phyloP scores from a whole-genome alignment of 2,888 invertebrate genomes.

The Epirrhoe alternata region DNA sequence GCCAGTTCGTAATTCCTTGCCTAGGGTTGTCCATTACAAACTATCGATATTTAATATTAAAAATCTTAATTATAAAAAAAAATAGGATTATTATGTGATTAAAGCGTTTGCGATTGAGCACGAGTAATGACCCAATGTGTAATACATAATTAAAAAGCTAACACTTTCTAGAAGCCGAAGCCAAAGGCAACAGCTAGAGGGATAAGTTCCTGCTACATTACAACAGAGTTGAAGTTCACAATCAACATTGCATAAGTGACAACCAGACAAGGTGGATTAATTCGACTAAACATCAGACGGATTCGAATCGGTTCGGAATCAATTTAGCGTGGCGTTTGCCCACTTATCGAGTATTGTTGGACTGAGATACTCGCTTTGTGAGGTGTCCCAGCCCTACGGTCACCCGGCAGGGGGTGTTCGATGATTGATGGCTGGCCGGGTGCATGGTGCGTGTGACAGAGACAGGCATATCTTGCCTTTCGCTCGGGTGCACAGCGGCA shows the following conservation, averaged over 20 bases:
- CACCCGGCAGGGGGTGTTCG: slow-evolving; percentile 80
- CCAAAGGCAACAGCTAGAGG: background rate
- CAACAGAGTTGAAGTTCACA: slow-evolving; percentile 30
- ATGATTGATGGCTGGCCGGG: slow-evolving; percentile 82
- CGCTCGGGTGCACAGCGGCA: slow-evolving; percentile 65
- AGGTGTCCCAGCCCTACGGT: slow-evolving; percentile 79
- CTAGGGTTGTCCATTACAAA: slow-evolving; percentile 57
- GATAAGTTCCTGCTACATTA: slow-evolving; percentile 14
- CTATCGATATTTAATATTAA: slow-evolving; percentile 55
- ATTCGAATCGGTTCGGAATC: slow-evolving; percentile 72
- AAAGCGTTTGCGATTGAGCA: too few species aligned
- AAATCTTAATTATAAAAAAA: background rate
- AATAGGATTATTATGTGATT: too few species aligned
- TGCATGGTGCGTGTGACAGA: slow-evolving; percentile 58
- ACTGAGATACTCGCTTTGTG: slow-evolving; percentile 73
- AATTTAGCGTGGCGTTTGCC: slow-evolving; percentile 79
- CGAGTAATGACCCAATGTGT: too few species aligned
- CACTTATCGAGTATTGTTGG: slow-evolving; percentile 82
- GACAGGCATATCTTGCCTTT: slow-evolving; percentile 58
- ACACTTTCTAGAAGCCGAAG: slow-evolving; percentile 1
- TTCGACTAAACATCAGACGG: slow-evolving; percentile 65
- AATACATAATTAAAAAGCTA: too few species aligned
- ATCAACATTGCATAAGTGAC: slow-evolving; percentile 34
- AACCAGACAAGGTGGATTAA: slow-evolving; percentile 52
- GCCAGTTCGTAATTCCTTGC: slow-evolving; percentile 48